Base-by-base conservation (phyloP, 2,113 vertebrate species). In the Otocyon megalotis region DNA sequence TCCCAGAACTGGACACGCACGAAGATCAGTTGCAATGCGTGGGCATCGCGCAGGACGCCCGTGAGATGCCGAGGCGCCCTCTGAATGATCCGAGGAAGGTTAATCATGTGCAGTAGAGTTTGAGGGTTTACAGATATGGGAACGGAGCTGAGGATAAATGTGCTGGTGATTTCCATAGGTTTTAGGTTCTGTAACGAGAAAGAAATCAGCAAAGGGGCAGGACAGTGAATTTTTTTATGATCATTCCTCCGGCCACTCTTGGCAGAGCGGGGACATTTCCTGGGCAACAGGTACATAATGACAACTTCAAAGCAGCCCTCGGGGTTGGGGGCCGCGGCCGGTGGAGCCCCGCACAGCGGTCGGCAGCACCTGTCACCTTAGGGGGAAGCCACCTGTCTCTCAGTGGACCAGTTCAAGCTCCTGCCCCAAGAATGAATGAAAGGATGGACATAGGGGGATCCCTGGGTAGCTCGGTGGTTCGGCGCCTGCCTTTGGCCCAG, bases 331-430 rank as follows among this genome's bases (percentile, higher is more conserved):
- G 56, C 43, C 10, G 20, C 22, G 8, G 15, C 32, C 15, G 5
- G 35, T 20, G 17, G 30, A 63, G 30, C 65, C 58, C 16, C 26
- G 56, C 0, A 0, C 1, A 1, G 32, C 16, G 22, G 10, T n/a
- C 32, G 11, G 35, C 32, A 10, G 62, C 48, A 24, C 1, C 53
- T 24, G 14, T 81, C 85, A 8, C 15, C 0, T n/a, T 50, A 53
- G 50, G 28, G n/a, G 28, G 90, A 93, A 77, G 6, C 11, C 0
- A 0, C 4, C 35, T 58, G 4, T 95, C 76, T 71, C 83, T 69
- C 63, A 32, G 14, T 53, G 32, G 58, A 63, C 58, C 58, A 12
- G 5, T 37, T 19, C 67, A 48, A 30, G 5, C n/a, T 85, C 72
- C n/a, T 12, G 9, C 3, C 8, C 8, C 22, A 3, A 14, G 15